Evolutionary conservation across 2,797 vertebrate species (phyloP).

Genomic region (Champsocephalus esox): DNA sequence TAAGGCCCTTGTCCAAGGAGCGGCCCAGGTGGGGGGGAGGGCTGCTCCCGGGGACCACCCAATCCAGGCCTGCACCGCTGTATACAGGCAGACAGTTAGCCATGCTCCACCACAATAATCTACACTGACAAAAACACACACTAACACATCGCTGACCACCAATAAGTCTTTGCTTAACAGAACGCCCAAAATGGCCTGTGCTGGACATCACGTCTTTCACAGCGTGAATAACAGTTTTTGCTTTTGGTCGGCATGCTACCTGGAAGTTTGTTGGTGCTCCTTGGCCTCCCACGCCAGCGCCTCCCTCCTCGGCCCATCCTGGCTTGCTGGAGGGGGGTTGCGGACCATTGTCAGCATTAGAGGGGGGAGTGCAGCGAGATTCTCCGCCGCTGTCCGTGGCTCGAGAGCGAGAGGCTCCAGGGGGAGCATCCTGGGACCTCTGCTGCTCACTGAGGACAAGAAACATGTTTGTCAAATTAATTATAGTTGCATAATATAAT

Average conservation of each 20-base stretch:
- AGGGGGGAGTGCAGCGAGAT: conserved; percentile 80
- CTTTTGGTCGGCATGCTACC: conserved; percentile 74
- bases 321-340: conserved; percentile 87
- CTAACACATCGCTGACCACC: conserved; percentile 30
- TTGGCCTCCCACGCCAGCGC: conserved; percentile 80
- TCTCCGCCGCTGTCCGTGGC: conserved; percentile 81
- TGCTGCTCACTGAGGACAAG: conserved; percentile 73
- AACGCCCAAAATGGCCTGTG: background rate
- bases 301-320: conserved; percentile 89
- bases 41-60: conserved; percentile 84
- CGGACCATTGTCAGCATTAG: conserved; percentile 80
- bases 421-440: conserved; percentile 78
- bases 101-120: conserved; percentile 57
- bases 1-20: conserved; percentile 84
- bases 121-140: conserved; percentile 51
- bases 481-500: too few species aligned
- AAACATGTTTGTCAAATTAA: background rate
- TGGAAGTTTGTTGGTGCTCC: conserved; percentile 84
- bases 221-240: conserved; percentile 1
- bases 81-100: conserved; percentile 79
- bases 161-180: conserved; percentile 10
- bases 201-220: conserved; percentile 14
- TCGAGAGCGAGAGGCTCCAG: conserved; percentile 73
- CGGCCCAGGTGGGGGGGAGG: conserved; percentile 84
- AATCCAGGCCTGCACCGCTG: conserved; percentile 87